Conservation (phyloP, 2,888 invertebrate species). For the Hipparchia sbordonii region DNA sequence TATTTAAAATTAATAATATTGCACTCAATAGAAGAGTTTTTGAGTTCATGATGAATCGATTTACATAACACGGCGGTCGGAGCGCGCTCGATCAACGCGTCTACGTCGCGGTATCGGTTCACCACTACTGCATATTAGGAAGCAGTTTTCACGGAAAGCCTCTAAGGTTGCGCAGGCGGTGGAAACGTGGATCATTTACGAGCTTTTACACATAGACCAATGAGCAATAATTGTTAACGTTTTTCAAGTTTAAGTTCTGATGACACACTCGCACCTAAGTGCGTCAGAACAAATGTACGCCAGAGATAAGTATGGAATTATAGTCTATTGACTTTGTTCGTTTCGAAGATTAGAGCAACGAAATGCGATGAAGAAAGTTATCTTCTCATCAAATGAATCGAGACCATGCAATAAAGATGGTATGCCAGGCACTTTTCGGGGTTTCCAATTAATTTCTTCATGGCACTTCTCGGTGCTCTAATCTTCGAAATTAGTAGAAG, state of each 20-base stretch:
- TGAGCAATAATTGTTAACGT: conserved; percentile 44
- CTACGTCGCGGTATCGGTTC: conserved; percentile 66
- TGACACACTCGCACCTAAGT: conserved; percentile 47
- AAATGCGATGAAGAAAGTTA: conserved; percentile 7
- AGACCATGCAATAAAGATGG: too few species aligned
- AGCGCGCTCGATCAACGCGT: conserved; percentile 51
- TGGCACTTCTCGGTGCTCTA: too few species aligned
- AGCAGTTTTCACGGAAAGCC: conserved; percentile 49
- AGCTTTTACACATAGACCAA: conserved; percentile 61
- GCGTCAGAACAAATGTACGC: conserved; percentile 49
- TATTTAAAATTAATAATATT: conserved; percentile 52
- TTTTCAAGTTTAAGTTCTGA: conserved; percentile 47
- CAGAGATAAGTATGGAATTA: conserved; percentile 33
- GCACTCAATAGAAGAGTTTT: conserved; percentile 57
- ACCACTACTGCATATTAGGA: conserved; percentile 64
- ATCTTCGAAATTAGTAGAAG: too few species aligned
- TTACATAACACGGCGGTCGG: conserved; percentile 56
- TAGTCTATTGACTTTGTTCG: conserved; percentile 34
- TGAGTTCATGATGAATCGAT: conserved; percentile 62
- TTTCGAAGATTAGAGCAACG: conserved; percentile 22
- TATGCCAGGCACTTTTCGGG: too few species aligned
- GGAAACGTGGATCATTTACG: conserved; percentile 44
- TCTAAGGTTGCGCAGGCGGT: conserved; percentile 63
- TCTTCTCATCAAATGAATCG: too few species aligned
- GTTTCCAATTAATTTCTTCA: too few species aligned